Percentiles rank a stretch among this genome's conserved stretches.
These are phyloP conservation scores for Dasyornis broadbenti DNA, from an alignment of 2,113 vertebrate species.

Conservation along the genomic window DNA sequence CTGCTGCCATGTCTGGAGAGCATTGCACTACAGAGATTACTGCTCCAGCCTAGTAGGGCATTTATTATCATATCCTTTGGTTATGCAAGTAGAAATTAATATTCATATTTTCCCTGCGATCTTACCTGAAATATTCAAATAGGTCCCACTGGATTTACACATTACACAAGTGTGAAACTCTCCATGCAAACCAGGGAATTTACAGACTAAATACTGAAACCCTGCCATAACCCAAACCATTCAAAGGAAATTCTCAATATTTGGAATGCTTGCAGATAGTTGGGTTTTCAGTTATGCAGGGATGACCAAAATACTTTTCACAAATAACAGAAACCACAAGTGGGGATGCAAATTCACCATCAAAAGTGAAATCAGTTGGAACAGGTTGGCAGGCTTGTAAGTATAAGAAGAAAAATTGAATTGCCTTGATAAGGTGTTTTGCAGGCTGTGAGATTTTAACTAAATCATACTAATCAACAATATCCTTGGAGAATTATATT, in stretches of 20 bases:
- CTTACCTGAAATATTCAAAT: not conserved
- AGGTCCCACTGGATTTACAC: not conserved
- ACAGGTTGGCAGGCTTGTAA: not conserved
- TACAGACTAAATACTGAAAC: not conserved
- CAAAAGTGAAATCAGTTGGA: not conserved
- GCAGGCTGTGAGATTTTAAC: not conserved
- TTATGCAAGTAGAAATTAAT: no score
- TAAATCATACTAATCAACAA: not conserved
- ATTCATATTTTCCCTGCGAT: no score
- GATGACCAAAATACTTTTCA: not conserved
- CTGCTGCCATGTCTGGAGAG: no score
- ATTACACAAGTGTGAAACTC: not conserved
- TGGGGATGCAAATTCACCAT: not conserved
- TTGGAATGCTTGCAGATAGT: not conserved
- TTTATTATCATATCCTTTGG: no score
- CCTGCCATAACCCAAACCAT: not conserved
- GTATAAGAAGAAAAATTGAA: not conserved
- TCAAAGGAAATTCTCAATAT: not conserved
- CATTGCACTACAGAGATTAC: no score
- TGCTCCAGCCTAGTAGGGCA: no score
- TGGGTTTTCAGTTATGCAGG: not conserved
- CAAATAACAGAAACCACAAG: not conserved
- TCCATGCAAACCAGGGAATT: not conserved
- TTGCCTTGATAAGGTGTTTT: not conserved
- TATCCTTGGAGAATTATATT: not conserved